Conservation (phyloP, 2,113 vertebrate species). For the Myotis yumanensis region DNA sequence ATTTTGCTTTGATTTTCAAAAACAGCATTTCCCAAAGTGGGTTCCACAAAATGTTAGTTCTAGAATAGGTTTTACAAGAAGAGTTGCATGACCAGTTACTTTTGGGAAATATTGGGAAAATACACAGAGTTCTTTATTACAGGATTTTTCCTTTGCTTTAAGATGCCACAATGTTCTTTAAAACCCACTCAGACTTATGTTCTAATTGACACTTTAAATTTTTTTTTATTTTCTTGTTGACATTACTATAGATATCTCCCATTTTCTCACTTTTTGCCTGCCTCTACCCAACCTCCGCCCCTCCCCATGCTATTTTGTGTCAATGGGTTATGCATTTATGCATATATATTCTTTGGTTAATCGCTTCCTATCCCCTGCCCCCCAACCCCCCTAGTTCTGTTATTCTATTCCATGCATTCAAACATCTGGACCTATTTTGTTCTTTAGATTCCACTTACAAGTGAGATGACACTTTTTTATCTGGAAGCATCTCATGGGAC, state of each 20-base stretch:
- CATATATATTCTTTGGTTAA: too few species aligned
- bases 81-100: neutral
- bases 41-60: neutral
- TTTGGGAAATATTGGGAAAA: conserved; percentile 26
- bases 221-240: too few species aligned
- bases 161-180: neutral
- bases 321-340: too few species aligned
- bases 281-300: too few species aligned
- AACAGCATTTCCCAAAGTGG: conserved; percentile 6
- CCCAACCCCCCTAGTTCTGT: too few species aligned
- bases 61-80: conserved; percentile 6
- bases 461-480: neutral
- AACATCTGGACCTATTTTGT: too few species aligned
- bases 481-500: neutral
- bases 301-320: too few species aligned
- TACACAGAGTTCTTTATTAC: neutral
- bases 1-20: conserved; percentile 23
- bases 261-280: too few species aligned
- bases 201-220: neutral
- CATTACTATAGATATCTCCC: too few species aligned
- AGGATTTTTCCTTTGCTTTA: neutral
- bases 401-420: too few species aligned
- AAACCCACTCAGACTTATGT: neutral
- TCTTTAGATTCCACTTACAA: too few species aligned
- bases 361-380: too few species aligned